Evolutionary conservation across 2,797 vertebrate genomes (phyloP), one percentile per base, ranked within the genome.

Genomic region (Uromys caudimaculatus): DNA sequence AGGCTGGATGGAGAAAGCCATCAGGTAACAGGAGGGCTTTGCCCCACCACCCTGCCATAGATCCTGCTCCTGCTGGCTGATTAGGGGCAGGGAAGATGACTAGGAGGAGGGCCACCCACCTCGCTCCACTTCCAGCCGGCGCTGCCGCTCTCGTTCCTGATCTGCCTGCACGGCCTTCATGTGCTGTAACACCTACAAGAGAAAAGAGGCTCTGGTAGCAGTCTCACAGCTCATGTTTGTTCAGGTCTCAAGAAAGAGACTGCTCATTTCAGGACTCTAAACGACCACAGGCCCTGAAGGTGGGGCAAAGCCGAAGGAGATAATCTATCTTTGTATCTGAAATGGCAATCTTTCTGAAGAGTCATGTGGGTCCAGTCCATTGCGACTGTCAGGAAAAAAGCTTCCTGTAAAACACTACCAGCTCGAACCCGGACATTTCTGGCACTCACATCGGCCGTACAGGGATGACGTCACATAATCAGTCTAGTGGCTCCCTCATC

Each of bases 81-180:
- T 4, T 8, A 14, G 67, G 52, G 12, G 44, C 29, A 1, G 7
- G 7, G 69, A 90, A 35, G 64, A 41, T 6, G 19, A 58, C 47
- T 16, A 47, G 38, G 13, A n/a, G 35, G 56, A 17, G 2, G 29
- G 86, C 78, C 52, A 94, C 98, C 67, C 89, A 99, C 99, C 99
- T 98, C 99, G 99, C 97, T 99, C 99, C 94, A 98, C 99, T 78
- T 99, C 98, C 79, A 99, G 98, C 38, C 99, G 99, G 73, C 99
- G 99, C 95, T 99, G 99, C 97, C 98, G 98, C 41, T 99, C 99
- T 0, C 98, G 99, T 92, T 99, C 99, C 11, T 99, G 99, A 89
- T 99, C 99, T 0, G 99, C 99, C 97, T 99, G 99, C 93, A 99
- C 94, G 0, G 92, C 98, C 97, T 98, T 99, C 99, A 99, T 99